phyloP scores from a whole-genome alignment of 92 coral and sea anemone species.

The Porites lobata region DNA sequence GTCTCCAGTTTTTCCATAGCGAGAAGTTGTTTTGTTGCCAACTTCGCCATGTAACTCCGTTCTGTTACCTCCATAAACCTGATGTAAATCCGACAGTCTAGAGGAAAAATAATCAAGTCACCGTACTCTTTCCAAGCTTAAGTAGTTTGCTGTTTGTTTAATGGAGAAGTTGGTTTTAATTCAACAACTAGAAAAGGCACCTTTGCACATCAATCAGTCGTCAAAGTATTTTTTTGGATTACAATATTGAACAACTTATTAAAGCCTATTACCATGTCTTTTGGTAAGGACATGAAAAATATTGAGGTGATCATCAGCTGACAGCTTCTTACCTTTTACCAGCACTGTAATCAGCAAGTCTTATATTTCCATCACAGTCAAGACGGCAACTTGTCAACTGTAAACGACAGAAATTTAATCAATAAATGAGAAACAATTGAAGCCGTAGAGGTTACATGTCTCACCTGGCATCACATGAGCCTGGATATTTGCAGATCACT shows the following conservation, averaged over 20 bases:
- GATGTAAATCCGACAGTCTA: conserved; percentile 88
- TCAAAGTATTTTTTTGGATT: background rate
- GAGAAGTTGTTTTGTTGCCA: conserved; percentile 44
- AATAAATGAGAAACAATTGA: no score
- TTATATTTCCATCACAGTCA: conserved; percentile 81
- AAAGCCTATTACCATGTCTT: background rate
- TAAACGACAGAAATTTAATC: conserved; percentile 9
- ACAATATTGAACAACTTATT: background rate
- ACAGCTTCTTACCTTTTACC: conserved; percentile 76
- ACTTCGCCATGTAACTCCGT: conserved; percentile 28
- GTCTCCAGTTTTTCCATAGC: conserved; percentile 86
- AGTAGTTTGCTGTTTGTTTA: no score
- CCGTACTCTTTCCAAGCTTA: no score
- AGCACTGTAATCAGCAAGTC: conserved; percentile 94
- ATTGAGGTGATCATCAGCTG: no score
- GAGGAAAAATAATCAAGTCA: background rate
- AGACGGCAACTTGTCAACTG: conserved; percentile 89
- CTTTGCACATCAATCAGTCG: no score
- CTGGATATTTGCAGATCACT: no score
- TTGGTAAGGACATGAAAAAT: background rate
- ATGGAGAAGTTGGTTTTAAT: background rate
- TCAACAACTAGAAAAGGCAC: background rate
- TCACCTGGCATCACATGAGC: background rate
- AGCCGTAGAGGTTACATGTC: no score
- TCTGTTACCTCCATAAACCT: conserved; percentile 77